Conservation (phyloP, 2,113 vertebrate genomes). For the Proterorhinus semilunaris region DNA sequence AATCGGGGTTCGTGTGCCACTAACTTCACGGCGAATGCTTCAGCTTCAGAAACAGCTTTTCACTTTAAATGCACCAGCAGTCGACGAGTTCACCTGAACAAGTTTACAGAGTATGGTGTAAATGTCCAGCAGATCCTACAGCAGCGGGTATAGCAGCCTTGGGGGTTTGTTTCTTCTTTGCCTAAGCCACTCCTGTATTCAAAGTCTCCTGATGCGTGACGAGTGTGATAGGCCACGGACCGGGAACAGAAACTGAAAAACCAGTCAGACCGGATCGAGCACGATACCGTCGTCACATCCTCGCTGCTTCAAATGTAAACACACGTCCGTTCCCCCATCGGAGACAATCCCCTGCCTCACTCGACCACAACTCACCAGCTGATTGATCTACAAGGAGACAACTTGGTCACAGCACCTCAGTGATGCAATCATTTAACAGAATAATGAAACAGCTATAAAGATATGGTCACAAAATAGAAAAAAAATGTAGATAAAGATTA, state of each 20-base stretch:
- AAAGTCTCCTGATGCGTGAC: conserved; percentile 18
- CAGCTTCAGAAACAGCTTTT: conserved; percentile 37
- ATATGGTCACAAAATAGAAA: too few relatives aligned
- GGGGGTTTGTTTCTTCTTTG: not conserved
- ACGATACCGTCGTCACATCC: conserved; percentile 36
- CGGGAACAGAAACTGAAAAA: conserved; percentile 72
- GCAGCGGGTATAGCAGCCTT: too few relatives aligned
- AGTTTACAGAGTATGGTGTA: conserved; percentile 58
- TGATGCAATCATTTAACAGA: too few relatives aligned
- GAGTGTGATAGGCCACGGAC: conserved; percentile 7
- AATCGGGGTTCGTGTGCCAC: conserved; percentile 30
- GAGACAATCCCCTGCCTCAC: too few relatives aligned
- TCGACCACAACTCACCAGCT: too few relatives aligned
- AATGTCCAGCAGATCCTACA: conserved; percentile 34
- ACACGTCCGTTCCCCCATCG: conserved; percentile 1
- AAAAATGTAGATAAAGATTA: too few relatives aligned
- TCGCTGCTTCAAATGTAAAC: conserved; percentile 59
- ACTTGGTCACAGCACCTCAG: too few relatives aligned
- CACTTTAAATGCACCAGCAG: conserved; percentile 37
- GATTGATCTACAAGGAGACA: too few relatives aligned
- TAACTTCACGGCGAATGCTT: conserved; percentile 50
- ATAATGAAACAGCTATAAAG: too few relatives aligned
- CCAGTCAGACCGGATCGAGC: conserved; percentile 57
- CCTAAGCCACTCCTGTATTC: conserved; percentile 24
- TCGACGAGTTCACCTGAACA: conserved; percentile 64